phyloP scores from a whole-genome alignment of 2,888 invertebrate species.

The Endotricha flammealis region DNA sequence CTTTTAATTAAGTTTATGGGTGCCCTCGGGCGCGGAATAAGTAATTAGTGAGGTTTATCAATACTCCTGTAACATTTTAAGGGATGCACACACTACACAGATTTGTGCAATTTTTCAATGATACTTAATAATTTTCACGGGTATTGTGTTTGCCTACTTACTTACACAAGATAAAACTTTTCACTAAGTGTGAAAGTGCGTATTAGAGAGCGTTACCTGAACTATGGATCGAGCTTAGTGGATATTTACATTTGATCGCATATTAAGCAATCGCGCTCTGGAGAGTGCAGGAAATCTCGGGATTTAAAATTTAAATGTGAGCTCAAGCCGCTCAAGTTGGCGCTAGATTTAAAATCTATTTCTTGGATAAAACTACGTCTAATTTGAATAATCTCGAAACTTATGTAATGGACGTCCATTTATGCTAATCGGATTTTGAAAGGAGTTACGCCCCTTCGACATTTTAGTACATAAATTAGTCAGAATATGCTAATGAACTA shows the following conservation, averaged over 20 bases:
- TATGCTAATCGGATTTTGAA: conserved; percentile 12
- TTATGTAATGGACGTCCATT: conserved; percentile 8
- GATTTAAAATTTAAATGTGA: neutral
- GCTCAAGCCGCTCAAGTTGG: neutral
- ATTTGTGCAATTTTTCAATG: no score
- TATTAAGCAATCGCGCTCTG: neutral
- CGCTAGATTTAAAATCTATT: conserved; percentile 16
- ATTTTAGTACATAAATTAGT: neutral
- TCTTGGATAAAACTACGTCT: conserved; percentile 19
- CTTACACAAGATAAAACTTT: no score
- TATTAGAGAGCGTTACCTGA: no score
- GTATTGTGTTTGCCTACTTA: no score
- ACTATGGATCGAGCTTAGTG: no score
- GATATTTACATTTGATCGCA: neutral
- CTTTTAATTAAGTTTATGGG: conserved; percentile 11
- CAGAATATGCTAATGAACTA: neutral
- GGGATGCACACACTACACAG: no score
- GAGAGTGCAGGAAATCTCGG: neutral
- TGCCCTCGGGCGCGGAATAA: neutral
- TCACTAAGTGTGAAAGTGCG: no score
- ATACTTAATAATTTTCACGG: no score
- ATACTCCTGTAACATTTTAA: no score
- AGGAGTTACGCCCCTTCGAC: no score
- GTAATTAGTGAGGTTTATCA: no score
- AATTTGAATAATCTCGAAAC: conserved; percentile 18